Conservation (phyloP, 2,888 invertebrate genomes). For the Cosmia trapezina region DNA sequence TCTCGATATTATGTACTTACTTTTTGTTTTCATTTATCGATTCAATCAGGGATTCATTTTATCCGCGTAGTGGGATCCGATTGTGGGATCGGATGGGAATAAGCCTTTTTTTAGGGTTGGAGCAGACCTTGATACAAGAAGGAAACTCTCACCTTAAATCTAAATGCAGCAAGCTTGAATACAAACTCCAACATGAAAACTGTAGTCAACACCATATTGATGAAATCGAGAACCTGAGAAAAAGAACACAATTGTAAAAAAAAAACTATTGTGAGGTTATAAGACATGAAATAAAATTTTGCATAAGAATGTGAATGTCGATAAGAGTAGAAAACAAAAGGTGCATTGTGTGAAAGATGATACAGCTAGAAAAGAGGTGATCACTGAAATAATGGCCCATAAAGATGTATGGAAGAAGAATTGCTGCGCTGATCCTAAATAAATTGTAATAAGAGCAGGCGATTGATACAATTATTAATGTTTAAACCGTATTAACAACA, state of each 20-base stretch:
- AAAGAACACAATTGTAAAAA: slow-evolving; percentile 29
- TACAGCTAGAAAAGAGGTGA: no score
- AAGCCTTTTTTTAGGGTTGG: neutral
- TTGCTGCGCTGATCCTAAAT: neutral
- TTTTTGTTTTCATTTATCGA: no score
- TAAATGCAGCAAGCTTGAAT: slow-evolving; percentile 98
- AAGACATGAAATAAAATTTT: no score
- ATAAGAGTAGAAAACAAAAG: no score
- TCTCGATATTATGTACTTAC: no score
- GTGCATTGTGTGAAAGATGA: no score
- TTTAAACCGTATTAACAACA: neutral
- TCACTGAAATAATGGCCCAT: no score
- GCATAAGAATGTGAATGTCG: no score
- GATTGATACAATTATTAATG: neutral
- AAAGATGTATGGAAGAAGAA: neutral
- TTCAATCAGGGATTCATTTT: no score
- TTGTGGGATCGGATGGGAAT: no score
- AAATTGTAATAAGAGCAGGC: neutral
- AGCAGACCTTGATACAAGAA: neutral
- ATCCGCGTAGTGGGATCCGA: no score
- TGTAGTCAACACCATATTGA: slow-evolving; percentile 99
- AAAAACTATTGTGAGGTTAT: no score
- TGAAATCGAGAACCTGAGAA: slow-evolving; percentile 93
- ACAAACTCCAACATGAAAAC: slow-evolving; percentile 99
- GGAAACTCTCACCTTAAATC: slow-evolving; percentile 96